A percentile compares a stretch with the other conserved stretches of the same genome.
These are phyloP conservation scores for Micronycteris hirsuta DNA, from an alignment of 2,113 vertebrate species.

Conservation along the genomic window DNA sequence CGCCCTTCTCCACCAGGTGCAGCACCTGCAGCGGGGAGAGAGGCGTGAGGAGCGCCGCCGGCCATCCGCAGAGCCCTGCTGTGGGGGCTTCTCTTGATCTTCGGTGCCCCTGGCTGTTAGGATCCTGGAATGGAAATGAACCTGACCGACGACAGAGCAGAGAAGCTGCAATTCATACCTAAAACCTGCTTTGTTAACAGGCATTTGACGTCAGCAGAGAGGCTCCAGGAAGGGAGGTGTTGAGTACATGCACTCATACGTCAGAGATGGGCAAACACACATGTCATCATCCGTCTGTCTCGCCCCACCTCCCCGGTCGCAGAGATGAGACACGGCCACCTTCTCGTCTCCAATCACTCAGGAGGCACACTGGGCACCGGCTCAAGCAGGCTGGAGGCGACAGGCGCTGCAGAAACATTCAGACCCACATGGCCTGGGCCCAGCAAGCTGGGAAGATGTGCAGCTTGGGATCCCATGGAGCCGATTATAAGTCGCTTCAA, in stretches of 20 bases:
- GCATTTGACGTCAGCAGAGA: not conserved
- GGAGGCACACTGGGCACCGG: not conserved
- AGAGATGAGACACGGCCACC: not conserved
- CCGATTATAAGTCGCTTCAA: not conserved
- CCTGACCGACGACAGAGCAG: not conserved
- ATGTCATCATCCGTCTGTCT: too few species aligned
- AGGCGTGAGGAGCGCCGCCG: not conserved
- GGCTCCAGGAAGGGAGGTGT: fast-evolving
- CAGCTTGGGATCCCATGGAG: not conserved
- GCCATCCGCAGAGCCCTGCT: fast-evolving
- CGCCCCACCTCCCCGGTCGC: not conserved
- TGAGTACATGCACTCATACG: fast-evolving
- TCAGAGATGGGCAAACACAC: not conserved
- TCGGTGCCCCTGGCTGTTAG: not conserved
- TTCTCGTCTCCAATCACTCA: not conserved
- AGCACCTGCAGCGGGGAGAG: conserved; percentile 85
- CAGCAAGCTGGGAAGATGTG: fast-evolving
- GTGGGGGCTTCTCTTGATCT: not conserved
- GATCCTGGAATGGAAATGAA: not conserved
- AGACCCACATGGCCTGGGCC: not conserved
- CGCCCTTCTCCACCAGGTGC: conserved; percentile 97
- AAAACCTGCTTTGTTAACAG: not conserved
- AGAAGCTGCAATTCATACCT: fast-evolving
- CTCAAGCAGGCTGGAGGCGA: not conserved
- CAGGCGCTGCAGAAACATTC: not conserved